Base-by-base conservation (phyloP, 1,140 invertebrate genomes). In the Lasaia peninsularis region DNA sequence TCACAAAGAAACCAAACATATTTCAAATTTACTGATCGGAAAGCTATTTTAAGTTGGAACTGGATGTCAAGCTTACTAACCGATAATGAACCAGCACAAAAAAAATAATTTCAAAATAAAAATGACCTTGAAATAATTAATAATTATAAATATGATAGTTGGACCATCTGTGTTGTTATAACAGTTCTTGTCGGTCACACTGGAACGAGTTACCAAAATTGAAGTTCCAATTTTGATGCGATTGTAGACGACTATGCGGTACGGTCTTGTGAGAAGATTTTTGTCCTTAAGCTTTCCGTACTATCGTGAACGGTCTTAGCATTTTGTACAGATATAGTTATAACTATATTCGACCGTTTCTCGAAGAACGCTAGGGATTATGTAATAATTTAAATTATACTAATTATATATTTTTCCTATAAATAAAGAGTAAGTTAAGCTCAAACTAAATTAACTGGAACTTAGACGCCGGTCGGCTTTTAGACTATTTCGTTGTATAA, bases 321-420 rank as follows among this genome's bases (percentile, higher is more conserved):
- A 67, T 52, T 62, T 62, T 79, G 77, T 80, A 78, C 73, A 79
- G 71, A 70, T 60, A 66, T 63, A 64, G 63, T 67, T 59, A 58
- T 60, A 54, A 64, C 75, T 75, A 64, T 75, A 71, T 66, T 63
- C 53, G 51, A 68, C 73, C 21, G 35, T 37, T 40, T 8, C 35
- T 14, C 34, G 52, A 53, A 21, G 37, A 56, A 28, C 37, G 53
- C 37, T 44, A 68, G 79, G 74, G 67, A 72, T 77, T 80, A 80
- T 80, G 75, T 86, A 82, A 82, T 87, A 88, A 88, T 86, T 88
- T 86, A 88, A 86, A 86, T 88, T 86, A 85, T 85, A 88, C 78
- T 87, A 82, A 82, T 79, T 80, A 84, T 82, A 80, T 88, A 81
- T 82, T 77, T 82, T 80, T 81, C 78, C 76, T 83, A 77, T 83